phyloP scores from a whole-genome alignment of 2,113 vertebrate genomes.

The Prolemur simus region DNA sequence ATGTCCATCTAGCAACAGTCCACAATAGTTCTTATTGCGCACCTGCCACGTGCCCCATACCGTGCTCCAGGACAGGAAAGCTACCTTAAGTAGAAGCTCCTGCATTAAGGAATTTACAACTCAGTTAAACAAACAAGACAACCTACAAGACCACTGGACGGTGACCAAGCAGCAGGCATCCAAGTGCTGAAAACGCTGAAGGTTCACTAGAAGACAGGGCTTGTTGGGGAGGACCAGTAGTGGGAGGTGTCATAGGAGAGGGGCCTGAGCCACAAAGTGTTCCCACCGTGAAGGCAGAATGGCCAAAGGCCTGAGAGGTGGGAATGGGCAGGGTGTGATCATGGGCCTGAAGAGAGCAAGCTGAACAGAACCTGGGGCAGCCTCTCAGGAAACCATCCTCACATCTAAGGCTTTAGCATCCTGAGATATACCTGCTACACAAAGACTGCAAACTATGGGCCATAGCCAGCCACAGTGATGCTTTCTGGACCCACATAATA shows the following conservation, averaged over 20 bases:
- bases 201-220: neutral
- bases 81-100: neutral
- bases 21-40: neutral
- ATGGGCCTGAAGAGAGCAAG: neutral
- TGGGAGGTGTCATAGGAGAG: neutral
- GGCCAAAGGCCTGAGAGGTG: neutral
- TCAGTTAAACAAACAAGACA: neutral
- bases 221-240: too few relatives aligned
- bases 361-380: neutral
- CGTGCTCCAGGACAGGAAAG: neutral
- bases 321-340: neutral
- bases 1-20: neutral
- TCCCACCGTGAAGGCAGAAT: neutral
- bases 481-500: neutral
- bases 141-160: neutral
- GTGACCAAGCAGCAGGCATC: neutral
- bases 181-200: neutral
- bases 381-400: neutral
- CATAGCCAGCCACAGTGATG: neutral
- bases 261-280: neutral
- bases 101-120: neutral
- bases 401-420: neutral
- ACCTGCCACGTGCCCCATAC: neutral
- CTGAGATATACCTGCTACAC: neutral
- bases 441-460: neutral